phyloP scores from a whole-genome alignment of 2,888 invertebrate species.

The Halictus ligatus region DNA sequence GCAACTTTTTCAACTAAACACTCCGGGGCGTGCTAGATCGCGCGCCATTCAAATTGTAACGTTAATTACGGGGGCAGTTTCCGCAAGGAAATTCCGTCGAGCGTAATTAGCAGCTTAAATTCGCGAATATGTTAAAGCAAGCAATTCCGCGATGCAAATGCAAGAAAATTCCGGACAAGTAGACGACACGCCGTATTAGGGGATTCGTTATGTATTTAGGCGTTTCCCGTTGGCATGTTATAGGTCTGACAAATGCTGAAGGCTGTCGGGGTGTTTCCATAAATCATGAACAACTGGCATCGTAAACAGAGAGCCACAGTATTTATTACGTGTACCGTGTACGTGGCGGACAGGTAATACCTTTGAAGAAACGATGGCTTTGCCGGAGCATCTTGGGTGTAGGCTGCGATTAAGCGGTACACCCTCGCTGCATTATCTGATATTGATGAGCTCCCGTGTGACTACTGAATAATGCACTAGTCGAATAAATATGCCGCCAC shows the following conservation, averaged over 20 bases:
- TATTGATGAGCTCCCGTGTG: conserved; percentile 19
- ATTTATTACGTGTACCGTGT: conserved; percentile 26
- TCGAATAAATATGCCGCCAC: background rate
- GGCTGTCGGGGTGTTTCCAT: conserved; percentile 22
- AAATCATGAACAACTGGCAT: conserved; percentile 31
- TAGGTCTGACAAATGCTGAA: conserved; percentile 33
- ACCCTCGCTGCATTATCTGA: conserved; percentile 16
- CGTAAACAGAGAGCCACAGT: conserved; percentile 16
- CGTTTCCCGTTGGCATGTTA: background rate
- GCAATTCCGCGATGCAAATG: conserved; percentile 4
- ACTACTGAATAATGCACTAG: conserved; percentile 13
- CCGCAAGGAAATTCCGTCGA: background rate
- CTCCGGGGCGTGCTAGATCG: background rate
- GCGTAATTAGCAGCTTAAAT: conserved; percentile 7
- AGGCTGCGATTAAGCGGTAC: conserved; percentile 13
- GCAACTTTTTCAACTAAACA: background rate
- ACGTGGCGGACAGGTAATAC: conserved; percentile 19
- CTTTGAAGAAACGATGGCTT: conserved; percentile 13
- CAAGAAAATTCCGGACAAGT: background rate
- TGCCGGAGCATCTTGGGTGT: background rate
- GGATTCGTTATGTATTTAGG: conserved; percentile 13
- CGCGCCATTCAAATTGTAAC: background rate
- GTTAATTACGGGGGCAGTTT: background rate
- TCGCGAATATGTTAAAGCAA: background rate
- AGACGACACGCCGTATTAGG: background rate